Conservation (phyloP, 2,888 invertebrate genomes). For the Petrophora chlorosata region DNA sequence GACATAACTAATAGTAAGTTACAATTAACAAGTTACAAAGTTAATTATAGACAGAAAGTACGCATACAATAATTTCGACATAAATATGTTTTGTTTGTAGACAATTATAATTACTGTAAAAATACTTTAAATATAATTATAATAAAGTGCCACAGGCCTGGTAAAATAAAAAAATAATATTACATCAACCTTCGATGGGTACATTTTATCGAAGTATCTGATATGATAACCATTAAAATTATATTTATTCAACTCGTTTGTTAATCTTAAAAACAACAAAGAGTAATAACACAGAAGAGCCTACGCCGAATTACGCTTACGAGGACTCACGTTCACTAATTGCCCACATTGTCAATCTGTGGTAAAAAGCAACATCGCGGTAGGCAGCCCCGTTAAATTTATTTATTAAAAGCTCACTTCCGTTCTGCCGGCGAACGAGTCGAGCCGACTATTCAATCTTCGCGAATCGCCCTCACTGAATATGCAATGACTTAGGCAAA, state of each 20-base stretch:
- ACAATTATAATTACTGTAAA: no score
- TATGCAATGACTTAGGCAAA: conserved; percentile 57
- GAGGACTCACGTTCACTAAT: conserved; percentile 21
- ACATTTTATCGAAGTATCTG: no score
- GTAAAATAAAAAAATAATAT: no score
- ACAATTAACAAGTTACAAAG: no score
- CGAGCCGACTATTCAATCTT: conserved; percentile 60
- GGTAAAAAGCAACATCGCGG: conserved; percentile 46
- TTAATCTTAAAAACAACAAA: neutral
- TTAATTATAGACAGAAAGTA: no score
- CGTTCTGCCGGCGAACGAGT: conserved; percentile 45
- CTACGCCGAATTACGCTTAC: conserved; percentile 13
- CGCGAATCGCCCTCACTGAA: conserved; percentile 58
- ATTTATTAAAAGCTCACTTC: conserved; percentile 71
- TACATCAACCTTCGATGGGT: no score
- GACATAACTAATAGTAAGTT: no score
- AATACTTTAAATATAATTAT: no score
- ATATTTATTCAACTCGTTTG: neutral
- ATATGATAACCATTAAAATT: neutral
- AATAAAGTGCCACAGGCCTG: no score
- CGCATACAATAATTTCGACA: no score
- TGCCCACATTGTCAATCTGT: conserved; percentile 7
- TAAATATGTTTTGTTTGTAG: no score
- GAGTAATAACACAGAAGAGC: conserved; percentile 7
- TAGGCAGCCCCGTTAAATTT: conserved; percentile 49